Evolutionary conservation across 2,888 invertebrate species (phyloP).

Genomic region (Drosophila kuntzei): DNA sequence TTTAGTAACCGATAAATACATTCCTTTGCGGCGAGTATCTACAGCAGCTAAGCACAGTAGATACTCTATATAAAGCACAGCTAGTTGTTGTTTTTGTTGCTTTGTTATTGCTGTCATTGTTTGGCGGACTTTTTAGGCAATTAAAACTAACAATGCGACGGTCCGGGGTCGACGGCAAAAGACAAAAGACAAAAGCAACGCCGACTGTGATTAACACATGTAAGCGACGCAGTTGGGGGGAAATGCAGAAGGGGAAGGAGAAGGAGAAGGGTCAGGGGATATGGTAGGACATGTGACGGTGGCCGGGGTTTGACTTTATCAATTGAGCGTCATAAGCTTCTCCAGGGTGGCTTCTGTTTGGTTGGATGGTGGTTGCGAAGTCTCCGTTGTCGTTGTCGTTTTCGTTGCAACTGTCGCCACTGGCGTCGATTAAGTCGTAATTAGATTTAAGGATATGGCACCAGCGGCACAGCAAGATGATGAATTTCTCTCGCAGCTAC

Average conservation of each 20-base stretch:
- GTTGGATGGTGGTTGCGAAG: constrained; percentile 46
- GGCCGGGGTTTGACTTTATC: constrained; percentile 82
- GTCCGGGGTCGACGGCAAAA: constrained; percentile 35
- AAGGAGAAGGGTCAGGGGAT: constrained; percentile 26
- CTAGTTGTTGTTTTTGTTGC: constrained; percentile 23
- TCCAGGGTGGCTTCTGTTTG: constrained; percentile 52
- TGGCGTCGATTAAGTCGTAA: constrained; percentile 86
- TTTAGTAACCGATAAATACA: background rate
- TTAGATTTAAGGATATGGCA: constrained; percentile 86
- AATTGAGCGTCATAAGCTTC: constrained; percentile 83
- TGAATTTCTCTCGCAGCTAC: constrained; percentile 75
- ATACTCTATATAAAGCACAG: constrained; percentile 12
- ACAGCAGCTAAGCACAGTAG: background rate
- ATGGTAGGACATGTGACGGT: constrained; percentile 59
- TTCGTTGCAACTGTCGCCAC: constrained; percentile 81
- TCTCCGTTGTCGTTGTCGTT: constrained; percentile 38
- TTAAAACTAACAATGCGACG: constrained; percentile 78
- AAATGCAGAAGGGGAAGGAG: constrained; percentile 16
- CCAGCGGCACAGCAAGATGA: constrained; percentile 83
- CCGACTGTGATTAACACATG: constrained; percentile 82
- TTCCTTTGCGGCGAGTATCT: background rate
- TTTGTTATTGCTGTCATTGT: constrained; percentile 53
- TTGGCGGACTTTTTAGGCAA: constrained; percentile 75
- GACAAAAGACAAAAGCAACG: constrained; percentile 60
- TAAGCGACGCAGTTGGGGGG: constrained; percentile 74